phyloP scores from a whole-genome alignment of 2,113 vertebrate species.

The Psittacula cyanocephala region DNA sequence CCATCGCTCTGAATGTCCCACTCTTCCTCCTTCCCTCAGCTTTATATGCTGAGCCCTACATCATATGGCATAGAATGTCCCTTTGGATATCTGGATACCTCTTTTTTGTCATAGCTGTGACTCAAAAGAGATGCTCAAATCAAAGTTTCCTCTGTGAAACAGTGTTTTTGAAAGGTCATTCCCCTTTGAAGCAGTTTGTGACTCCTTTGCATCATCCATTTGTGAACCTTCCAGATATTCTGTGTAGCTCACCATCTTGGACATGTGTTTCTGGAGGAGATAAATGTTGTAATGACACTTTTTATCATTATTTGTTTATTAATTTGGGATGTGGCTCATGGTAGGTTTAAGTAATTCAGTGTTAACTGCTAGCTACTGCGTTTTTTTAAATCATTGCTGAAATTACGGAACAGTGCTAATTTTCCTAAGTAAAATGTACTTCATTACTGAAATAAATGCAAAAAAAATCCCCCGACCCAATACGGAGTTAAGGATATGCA shows the following conservation, averaged over 20 bases:
- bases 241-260: not conserved
- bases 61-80: not conserved
- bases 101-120: not conserved
- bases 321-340: not conserved
- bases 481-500: rapidly evolving
- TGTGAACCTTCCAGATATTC: not conserved
- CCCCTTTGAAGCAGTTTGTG: not conserved
- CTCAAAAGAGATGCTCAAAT: not conserved
- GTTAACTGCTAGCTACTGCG: not conserved
- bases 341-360: not conserved
- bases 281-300: not conserved
- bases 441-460: not conserved
- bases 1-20: too few relatives aligned
- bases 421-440: not conserved
- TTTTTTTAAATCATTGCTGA: not conserved
- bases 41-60: not conserved
- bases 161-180: not conserved
- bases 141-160: not conserved
- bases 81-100: not conserved
- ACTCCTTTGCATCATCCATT: not conserved
- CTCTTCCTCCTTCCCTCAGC: not conserved
- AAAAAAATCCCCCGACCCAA: not conserved
- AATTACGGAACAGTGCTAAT: not conserved
- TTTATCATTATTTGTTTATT: not conserved
- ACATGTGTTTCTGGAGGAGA: not conserved